Conservation (phyloP, 2,113 vertebrate species). For the Rhea pennata region DNA sequence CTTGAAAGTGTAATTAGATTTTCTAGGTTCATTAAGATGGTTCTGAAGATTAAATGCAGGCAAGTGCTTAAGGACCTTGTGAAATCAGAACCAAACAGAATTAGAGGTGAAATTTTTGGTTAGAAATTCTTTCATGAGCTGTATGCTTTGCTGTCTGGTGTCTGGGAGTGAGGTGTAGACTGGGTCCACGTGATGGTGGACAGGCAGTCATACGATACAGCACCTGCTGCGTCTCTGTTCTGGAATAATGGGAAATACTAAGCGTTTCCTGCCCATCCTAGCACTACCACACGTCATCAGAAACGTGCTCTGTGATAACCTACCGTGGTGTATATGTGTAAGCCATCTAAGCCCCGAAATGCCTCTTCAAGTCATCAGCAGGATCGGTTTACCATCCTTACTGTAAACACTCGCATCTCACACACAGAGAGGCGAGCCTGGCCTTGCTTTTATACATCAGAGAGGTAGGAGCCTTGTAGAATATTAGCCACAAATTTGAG, state of each 20-base stretch:
- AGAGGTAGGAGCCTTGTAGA: not conserved
- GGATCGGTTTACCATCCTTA: rapidly evolving
- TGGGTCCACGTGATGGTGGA: rapidly evolving
- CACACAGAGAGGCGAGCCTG: rapidly evolving
- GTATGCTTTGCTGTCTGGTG: not conserved
- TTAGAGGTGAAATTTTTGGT: not conserved
- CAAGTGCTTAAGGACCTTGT: not conserved
- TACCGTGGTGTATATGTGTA: rapidly evolving
- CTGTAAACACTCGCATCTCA: rapidly evolving
- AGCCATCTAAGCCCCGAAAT: not conserved
- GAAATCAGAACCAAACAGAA: not conserved
- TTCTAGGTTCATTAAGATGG: not conserved
- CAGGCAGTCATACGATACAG: rapidly evolving
- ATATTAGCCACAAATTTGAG: not conserved
- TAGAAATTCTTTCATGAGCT: not conserved
- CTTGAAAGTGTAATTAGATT: not conserved
- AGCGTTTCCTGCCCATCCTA: rapidly evolving
- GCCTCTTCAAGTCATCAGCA: not conserved
- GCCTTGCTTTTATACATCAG: too few relatives aligned
- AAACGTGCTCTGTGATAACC: rapidly evolving
- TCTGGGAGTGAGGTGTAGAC: not conserved
- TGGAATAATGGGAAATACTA: rapidly evolving
- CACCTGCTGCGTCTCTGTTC: not conserved
- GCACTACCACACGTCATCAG: not conserved
- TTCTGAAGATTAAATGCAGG: not conserved